Evolutionary conservation across 2,113 vertebrate genomes (phyloP).

Genomic region (Sceloporus tristichus): DNA sequence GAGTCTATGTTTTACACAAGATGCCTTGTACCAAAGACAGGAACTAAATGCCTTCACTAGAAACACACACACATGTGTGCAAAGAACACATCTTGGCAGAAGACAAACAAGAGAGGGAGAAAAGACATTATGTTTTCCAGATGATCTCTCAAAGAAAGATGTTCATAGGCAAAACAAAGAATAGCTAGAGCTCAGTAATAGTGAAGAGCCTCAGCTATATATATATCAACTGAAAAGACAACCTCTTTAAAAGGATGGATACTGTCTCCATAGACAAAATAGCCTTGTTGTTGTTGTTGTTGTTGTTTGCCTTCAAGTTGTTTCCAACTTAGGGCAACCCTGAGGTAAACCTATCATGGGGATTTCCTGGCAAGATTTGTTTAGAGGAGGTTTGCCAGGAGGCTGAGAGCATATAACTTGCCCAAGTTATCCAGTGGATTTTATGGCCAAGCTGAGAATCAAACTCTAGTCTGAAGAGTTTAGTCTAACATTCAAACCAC

Average conservation of each 20-base stretch:
- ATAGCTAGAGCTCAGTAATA: background rate
- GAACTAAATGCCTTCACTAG: slow-evolving; percentile 25
- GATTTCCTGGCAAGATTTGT: no score
- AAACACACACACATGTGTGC: slow-evolving; percentile 11
- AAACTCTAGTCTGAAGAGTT: no score
- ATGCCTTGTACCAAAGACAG: slow-evolving; percentile 17
- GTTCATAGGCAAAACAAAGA: slow-evolving; percentile 12
- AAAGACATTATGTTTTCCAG: slow-evolving; percentile 29
- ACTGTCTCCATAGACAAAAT: background rate
- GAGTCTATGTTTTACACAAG: slow-evolving; percentile 61
- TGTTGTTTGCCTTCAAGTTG: no score
- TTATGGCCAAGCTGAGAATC: no score
- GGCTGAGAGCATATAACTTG: no score
- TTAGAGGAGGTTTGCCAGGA: no score
- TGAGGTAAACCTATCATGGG: no score
- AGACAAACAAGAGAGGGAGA: slow-evolving; percentile 29
- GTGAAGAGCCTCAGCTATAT: background rate
- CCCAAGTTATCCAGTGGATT: no score
- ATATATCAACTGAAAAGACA: background rate
- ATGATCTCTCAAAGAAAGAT: slow-evolving; percentile 42
- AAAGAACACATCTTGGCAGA: slow-evolving; percentile 37
- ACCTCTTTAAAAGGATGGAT: background rate
- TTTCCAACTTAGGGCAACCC: no score
- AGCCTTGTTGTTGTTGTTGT: background rate
- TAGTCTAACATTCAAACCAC: no score